Conservation (phyloP, 2,113 vertebrate genomes). For the Microtus oregoni region DNA sequence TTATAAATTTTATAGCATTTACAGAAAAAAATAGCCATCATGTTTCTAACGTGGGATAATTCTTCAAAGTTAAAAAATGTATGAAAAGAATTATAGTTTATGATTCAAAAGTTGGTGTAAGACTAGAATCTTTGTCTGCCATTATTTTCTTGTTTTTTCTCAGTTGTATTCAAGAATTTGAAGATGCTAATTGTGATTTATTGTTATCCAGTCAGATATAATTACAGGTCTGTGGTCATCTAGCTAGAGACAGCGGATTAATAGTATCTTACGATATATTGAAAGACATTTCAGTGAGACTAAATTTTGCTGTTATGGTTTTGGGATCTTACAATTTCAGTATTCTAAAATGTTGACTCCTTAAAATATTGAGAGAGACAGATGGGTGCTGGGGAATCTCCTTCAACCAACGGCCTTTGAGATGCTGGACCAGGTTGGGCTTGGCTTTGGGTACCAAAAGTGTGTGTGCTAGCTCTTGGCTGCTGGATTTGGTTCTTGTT, state of each 20-base stretch:
- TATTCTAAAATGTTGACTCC: slow-evolving; percentile 71
- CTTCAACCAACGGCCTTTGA: too few relatives aligned
- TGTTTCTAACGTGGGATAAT: background rate
- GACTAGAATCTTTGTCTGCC: background rate
- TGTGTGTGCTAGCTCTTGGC: too few relatives aligned
- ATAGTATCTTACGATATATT: slow-evolving; percentile 8
- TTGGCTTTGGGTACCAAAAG: too few relatives aligned
- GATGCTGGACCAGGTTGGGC: too few relatives aligned
- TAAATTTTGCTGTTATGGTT: slow-evolving; percentile 64
- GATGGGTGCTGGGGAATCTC: slow-evolving; percentile 24
- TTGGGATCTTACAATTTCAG: slow-evolving; percentile 50
- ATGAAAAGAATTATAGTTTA: background rate
- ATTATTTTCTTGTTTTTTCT: background rate
- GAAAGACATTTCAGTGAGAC: slow-evolving; percentile 42
- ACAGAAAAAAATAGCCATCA: background rate
- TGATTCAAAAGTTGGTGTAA: background rate
- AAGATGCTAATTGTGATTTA: slow-evolving; percentile 18
- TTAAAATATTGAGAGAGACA: slow-evolving; percentile 58
- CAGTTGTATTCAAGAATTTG: slow-evolving; percentile 22
- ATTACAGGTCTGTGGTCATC: background rate
- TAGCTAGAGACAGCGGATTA: background rate
- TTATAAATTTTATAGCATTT: background rate
- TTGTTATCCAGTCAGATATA: background rate
- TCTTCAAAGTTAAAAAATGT: slow-evolving; percentile 7
- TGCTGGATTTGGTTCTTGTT: too few relatives aligned